These are phyloP conservation scores for Nemotelus pantherinus DNA, from an alignment of 2,888 invertebrate genomes.

Conservation along the genomic window DNA sequence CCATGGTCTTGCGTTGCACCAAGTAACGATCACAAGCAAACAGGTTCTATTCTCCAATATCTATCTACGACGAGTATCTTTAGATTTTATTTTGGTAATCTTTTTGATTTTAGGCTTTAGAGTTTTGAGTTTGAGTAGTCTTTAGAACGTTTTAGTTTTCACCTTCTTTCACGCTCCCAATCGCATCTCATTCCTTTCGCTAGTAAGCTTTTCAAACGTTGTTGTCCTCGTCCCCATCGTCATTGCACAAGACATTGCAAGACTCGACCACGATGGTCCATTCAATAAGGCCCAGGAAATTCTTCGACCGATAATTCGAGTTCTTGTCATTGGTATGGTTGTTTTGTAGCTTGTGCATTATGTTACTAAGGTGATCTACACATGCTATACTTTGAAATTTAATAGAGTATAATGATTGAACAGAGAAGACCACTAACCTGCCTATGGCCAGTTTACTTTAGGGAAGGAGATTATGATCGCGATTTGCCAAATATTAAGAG, in stretches of 20 bases:
- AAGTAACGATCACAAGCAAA: constrained; percentile 15
- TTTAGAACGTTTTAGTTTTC: constrained; percentile 23
- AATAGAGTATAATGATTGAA: too few relatives aligned
- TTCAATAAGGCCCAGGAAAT: background rate
- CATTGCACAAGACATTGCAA: constrained; percentile 16
- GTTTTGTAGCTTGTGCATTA: background rate
- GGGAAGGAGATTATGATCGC: too few relatives aligned
- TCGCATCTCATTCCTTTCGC: background rate
- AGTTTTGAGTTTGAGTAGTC: constrained; percentile 11
- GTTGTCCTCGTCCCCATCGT: background rate
- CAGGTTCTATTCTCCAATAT: constrained; percentile 24
- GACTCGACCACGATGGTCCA: background rate
- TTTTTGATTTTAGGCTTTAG: constrained; percentile 7
- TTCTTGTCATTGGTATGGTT: constrained; percentile 12
- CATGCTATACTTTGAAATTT: too few relatives aligned
- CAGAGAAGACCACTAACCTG: too few relatives aligned
- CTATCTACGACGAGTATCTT: background rate
- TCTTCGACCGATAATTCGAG: constrained; percentile 28
- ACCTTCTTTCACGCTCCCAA: constrained; percentile 18
- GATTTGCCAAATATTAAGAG: too few relatives aligned
- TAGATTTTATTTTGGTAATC: constrained; percentile 28
- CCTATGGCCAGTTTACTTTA: too few relatives aligned
- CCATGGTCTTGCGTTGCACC: background rate
- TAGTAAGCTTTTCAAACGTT: background rate
- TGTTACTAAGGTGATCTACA: too few relatives aligned